phyloP scores from a whole-genome alignment of 2,113 vertebrate genomes.

The Sakesphorus luctuosus region DNA sequence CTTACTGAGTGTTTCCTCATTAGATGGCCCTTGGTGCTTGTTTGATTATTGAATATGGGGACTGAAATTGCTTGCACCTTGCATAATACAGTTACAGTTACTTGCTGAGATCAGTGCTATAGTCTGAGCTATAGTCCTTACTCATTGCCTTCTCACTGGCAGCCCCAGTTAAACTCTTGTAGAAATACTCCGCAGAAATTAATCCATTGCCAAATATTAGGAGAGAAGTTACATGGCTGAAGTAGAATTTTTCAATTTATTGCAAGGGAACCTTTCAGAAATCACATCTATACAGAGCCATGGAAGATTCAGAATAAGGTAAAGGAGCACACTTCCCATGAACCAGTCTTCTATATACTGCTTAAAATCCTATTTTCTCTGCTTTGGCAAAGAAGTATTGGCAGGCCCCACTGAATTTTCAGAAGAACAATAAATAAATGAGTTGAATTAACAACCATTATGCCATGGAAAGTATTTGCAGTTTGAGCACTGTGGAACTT shows the following conservation, averaged over 20 bases:
- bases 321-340: not conserved
- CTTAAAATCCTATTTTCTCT: not conserved
- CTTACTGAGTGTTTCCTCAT: not conserved
- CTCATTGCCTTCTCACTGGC: not conserved
- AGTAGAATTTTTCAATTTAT: not conserved
- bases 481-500: not conserved
- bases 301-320: not conserved
- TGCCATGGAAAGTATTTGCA: not conserved
- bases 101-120: not conserved
- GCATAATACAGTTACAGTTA: not conserved
- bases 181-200: not conserved
- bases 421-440: not conserved
- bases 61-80: not conserved
- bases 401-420: not conserved
- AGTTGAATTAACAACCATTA: not conserved
- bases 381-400: not conserved
- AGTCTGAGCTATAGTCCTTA: not conserved
- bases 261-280: not conserved
- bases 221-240: not conserved
- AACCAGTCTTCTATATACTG: not conserved
- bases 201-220: not conserved
- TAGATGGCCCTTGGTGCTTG: not conserved
- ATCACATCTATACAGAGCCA: not conserved
- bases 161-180: not conserved
- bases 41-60: not conserved